These are phyloP conservation scores for Erithacus rubecula DNA, from an alignment of 2,797 vertebrate species.

Conservation along the genomic window DNA sequence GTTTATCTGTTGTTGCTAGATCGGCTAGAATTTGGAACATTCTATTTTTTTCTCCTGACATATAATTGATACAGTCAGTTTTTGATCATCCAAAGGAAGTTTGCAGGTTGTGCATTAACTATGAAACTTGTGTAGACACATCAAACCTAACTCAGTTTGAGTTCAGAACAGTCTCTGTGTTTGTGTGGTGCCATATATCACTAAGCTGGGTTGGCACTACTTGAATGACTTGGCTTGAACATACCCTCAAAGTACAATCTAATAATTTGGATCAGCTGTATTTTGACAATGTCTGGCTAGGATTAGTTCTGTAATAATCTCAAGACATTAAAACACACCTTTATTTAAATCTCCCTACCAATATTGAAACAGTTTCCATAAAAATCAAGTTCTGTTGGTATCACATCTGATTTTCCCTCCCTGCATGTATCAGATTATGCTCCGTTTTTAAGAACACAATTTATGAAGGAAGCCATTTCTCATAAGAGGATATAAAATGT, in stretches of 20 bases:
- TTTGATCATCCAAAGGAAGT: neutral
- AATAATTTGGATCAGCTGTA: neutral
- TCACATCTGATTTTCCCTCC: neutral
- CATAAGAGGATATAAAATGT: neutral
- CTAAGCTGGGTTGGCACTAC: neutral
- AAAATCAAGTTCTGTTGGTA: neutral
- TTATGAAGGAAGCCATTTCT: neutral
- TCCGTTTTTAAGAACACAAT: neutral
- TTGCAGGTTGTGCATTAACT: neutral
- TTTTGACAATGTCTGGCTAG: neutral
- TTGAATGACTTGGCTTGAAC: neutral
- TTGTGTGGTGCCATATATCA: neutral
- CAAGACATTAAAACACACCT: neutral
- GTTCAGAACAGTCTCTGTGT: neutral
- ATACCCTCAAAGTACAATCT: neutral
- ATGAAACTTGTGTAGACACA: neutral
- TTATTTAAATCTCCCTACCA: neutral
- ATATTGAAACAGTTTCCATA: neutral
- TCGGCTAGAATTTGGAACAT: neutral
- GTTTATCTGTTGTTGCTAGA: neutral
- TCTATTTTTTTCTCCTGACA: accelerated
- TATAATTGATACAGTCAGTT: neutral
- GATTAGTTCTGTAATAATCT: neutral
- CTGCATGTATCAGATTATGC: neutral
- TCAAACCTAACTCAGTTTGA: neutral